phyloP scores from a whole-genome alignment of 2,888 invertebrate genomes.

The Taphrorychus bicolor region DNA sequence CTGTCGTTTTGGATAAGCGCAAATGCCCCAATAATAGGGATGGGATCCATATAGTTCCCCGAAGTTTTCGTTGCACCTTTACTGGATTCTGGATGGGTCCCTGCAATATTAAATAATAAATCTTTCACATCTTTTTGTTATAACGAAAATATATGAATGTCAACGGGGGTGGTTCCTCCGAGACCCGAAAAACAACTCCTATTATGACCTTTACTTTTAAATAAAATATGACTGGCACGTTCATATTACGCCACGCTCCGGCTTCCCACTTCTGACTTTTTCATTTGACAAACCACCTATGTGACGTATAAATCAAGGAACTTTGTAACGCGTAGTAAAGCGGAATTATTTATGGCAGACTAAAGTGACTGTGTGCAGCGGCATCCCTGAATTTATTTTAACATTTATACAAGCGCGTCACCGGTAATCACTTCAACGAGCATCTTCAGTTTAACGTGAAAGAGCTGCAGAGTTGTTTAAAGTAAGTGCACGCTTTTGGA shows the following conservation, averaged over 20 bases:
- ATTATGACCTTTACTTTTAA: conserved; percentile 12
- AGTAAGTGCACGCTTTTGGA: not conserved
- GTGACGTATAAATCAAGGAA: conserved; percentile 41
- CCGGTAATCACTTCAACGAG: conserved; percentile 37
- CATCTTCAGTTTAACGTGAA: not conserved
- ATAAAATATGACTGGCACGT: conserved; percentile 24
- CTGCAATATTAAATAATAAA: not conserved
- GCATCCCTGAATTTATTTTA: conserved; percentile 43
- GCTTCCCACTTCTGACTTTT: conserved; percentile 30
- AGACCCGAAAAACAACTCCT: not conserved
- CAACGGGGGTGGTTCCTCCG: not conserved
- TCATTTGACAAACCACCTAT: conserved; percentile 40
- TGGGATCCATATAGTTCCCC: not conserved
- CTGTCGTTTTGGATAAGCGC: conserved; percentile 16
- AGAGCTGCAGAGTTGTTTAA: not conserved
- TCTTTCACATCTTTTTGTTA: too few species aligned
- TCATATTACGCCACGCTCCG: conserved; percentile 10
- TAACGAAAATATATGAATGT: not conserved
- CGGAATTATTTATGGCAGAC: conserved; percentile 41
- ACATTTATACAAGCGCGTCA: conserved; percentile 42
- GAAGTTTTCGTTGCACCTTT: not conserved
- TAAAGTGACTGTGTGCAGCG: conserved; percentile 40
- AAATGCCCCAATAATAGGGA: not conserved
- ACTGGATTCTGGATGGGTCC: not conserved
- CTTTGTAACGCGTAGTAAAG: conserved; percentile 37